These are phyloP conservation scores for cattle (Bos taurus) DNA, from an alignment of 2,113 vertebrate genomes.

Conservation along the genomic window DNA sequence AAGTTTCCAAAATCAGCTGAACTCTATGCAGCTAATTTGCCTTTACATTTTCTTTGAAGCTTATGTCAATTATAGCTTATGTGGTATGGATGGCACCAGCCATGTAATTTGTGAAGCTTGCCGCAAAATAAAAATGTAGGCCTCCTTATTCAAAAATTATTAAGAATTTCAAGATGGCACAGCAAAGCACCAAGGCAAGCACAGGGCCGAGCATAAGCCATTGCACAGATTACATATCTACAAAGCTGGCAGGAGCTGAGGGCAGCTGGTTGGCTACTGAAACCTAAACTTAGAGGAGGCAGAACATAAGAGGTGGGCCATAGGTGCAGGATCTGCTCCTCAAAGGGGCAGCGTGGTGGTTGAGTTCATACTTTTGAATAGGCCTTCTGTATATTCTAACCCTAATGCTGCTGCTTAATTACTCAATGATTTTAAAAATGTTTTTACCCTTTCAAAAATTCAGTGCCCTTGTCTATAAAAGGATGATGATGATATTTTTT, in stretches of 20 bases:
- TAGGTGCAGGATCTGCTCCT: not conserved
- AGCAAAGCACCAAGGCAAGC: not conserved
- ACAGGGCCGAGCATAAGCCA: accelerated
- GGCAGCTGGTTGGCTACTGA: not conserved
- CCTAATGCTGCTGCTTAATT: not conserved
- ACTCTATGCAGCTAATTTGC: not conserved
- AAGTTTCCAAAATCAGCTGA: not conserved
- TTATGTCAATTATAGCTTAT: not conserved
- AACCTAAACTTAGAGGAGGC: not conserved
- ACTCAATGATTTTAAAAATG: not conserved
- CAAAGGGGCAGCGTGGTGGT: too few relatives aligned
- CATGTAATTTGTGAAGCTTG: not conserved
- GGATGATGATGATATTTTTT: not conserved
- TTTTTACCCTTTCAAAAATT: not conserved
- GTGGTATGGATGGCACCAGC: not conserved
- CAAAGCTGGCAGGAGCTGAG: not conserved
- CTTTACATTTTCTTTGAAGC: not conserved
- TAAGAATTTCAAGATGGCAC: not conserved
- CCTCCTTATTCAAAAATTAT: not conserved
- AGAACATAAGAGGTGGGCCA: not conserved
- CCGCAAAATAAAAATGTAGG: not conserved
- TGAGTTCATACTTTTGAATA: not conserved
- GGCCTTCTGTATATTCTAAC: not conserved
- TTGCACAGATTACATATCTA: accelerated
- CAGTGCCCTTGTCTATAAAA: not conserved